A percentile compares a stretch with the other conserved stretches of the same genome.
phyloP scores from a whole-genome alignment of 2,797 vertebrate species.

The Vultur gryphus region DNA sequence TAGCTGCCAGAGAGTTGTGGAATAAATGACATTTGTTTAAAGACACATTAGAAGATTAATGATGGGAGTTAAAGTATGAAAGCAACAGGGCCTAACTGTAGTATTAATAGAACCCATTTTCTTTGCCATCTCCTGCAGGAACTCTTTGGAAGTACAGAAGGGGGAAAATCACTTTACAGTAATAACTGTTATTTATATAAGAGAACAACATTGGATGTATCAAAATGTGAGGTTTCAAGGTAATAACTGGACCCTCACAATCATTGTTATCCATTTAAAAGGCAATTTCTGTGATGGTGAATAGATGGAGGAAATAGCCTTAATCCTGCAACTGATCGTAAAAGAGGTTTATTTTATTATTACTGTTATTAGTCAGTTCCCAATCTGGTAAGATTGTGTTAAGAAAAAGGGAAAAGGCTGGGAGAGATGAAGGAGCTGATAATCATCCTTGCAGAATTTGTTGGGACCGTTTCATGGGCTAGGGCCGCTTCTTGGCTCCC shows the following conservation, averaged over 20 bases:
- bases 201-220: slow-evolving; percentile 61
- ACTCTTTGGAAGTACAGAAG: slow-evolving; percentile 60
- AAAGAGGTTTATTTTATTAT: slow-evolving; percentile 60
- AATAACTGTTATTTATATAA: slow-evolving; percentile 79
- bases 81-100: slow-evolving; percentile 56
- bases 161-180: slow-evolving; percentile 63
- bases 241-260: slow-evolving; percentile 67
- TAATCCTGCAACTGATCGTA: background rate
- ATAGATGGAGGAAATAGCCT: slow-evolving; percentile 46
- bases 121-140: slow-evolving; percentile 69
- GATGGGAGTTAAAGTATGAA: slow-evolving; percentile 48
- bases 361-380: slow-evolving; percentile 55
- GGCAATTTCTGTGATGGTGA: slow-evolving; percentile 59
- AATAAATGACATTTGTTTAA: slow-evolving; percentile 53
- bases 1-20: background rate
- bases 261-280: slow-evolving; percentile 73
- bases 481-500: background rate
- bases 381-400: background rate
- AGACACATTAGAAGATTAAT: slow-evolving; percentile 61
- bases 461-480: background rate
- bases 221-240: slow-evolving; percentile 69
- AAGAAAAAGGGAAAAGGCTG: background rate
- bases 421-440: background rate
- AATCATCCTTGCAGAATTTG: background rate
- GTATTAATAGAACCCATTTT: slow-evolving; percentile 74